Percentiles rank a stretch among this genome's conserved stretches.
phyloP scores from a whole-genome alignment of 2,888 invertebrate species.

The Ligdia adustata region DNA sequence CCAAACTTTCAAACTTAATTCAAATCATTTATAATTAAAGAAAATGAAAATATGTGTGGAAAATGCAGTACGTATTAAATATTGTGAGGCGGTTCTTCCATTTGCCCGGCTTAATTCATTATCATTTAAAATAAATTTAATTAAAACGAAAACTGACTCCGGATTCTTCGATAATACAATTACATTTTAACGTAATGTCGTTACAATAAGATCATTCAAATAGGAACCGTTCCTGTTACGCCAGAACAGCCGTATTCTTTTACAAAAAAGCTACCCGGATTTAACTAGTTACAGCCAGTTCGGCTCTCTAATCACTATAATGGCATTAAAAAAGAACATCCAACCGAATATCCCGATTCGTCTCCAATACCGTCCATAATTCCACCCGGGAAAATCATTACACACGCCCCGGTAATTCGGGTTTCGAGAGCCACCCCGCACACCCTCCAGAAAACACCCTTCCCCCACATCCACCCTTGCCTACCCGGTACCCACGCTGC shows the following conservation, averaged over 20 bases:
- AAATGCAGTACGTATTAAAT: no score
- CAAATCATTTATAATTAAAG: no score
- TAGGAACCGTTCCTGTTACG: not conserved
- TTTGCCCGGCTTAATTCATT: no score
- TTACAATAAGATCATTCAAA: no score
- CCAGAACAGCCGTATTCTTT: constrained; percentile 7
- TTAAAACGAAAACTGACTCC: no score
- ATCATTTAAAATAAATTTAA: no score
- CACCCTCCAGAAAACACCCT: constrained; percentile 37
- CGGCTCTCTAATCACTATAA: constrained; percentile 51
- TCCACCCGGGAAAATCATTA: constrained; percentile 82
- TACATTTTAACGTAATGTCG: no score
- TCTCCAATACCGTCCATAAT: constrained; percentile 78
- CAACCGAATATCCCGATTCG: constrained; percentile 57
- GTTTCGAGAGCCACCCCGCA: constrained; percentile 67
- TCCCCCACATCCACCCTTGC: constrained; percentile 40
- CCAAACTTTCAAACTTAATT: no score
- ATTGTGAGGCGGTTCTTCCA: no score
- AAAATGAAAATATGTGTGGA: no score
- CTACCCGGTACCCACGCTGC: constrained; percentile 67
- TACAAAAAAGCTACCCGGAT: constrained; percentile 23
- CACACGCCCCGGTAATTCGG: constrained; percentile 82
- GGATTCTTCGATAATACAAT: no score
- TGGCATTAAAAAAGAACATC: constrained; percentile 58
- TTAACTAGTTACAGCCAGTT: constrained; percentile 38